These are phyloP conservation scores for Thaumetopoea pityocampa DNA, from an alignment of 1,140 invertebrate species.

Conservation along the genomic window DNA sequence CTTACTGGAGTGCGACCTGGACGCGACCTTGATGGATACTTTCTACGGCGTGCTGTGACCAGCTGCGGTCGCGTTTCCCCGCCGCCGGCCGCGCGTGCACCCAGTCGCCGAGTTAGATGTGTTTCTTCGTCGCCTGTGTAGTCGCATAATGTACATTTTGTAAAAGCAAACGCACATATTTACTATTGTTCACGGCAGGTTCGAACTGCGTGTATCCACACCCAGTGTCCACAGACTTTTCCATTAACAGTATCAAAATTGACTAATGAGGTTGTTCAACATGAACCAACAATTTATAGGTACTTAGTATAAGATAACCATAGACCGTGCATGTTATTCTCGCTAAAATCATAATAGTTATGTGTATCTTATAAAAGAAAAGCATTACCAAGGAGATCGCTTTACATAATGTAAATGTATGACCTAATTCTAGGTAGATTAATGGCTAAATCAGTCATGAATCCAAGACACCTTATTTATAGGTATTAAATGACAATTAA, in stretches of 20 bases:
- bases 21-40: conserved; percentile 60
- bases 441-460: conserved; percentile 44
- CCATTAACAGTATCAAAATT: no score
- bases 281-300: conserved; percentile 7
- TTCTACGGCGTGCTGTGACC: conserved; percentile 62
- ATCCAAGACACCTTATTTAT: conserved; percentile 47
- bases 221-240: no score
- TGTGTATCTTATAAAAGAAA: conserved; percentile 25
- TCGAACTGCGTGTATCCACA: neutral
- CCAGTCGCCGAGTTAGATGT: neutral
- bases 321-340: conserved; percentile 23
- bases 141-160: conserved; percentile 8
- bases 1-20: conserved; percentile 64
- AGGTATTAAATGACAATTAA: conserved; percentile 44
- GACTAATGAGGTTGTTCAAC: no score
- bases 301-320: conserved; percentile 37
- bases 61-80: conserved; percentile 5
- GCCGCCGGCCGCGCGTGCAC: neutral
- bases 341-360: conserved; percentile 21
- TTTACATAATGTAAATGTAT: conserved; percentile 51
- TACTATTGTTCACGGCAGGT: neutral
- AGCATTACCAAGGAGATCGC: conserved; percentile 67
- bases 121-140: neutral
- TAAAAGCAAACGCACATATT: conserved; percentile 12
- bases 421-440: conserved; percentile 50